A percentile compares a stretch with the other conserved stretches of the same genome.
Conservation (phyloP, 2,888 invertebrate species). For the Eumacrocentrus americanus region DNA sequence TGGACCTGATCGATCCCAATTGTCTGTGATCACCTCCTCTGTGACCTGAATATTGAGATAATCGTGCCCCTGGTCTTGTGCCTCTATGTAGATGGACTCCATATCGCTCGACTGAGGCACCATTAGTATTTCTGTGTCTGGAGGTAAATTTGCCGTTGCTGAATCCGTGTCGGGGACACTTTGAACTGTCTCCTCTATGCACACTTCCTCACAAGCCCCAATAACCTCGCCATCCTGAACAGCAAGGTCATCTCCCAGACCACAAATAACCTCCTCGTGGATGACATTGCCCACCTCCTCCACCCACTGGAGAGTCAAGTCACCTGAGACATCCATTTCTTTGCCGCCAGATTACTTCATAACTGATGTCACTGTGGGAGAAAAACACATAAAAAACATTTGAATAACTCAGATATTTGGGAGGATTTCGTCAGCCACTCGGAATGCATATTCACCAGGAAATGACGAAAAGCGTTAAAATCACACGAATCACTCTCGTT, state of each 20-base stretch:
- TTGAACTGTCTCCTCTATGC: slow-evolving; percentile 58
- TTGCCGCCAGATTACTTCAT: slow-evolving; percentile 45
- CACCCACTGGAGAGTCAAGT: slow-evolving; percentile 58
- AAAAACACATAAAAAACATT: slow-evolving; percentile 17
- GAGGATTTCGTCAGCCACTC: background rate
- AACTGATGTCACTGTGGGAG: slow-evolving; percentile 48
- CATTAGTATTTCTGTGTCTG: slow-evolving; percentile 55
- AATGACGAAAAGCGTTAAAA: too few relatives aligned
- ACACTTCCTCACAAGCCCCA: slow-evolving; percentile 62
- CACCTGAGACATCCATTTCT: slow-evolving; percentile 54
- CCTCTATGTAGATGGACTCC: slow-evolving; percentile 63
- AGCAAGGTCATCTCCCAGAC: slow-evolving; percentile 62
- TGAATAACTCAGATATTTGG: background rate
- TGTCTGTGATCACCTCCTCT: slow-evolving; percentile 82
- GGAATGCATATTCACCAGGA: background rate
- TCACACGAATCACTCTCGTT: too few relatives aligned
- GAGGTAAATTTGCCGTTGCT: slow-evolving; percentile 26
- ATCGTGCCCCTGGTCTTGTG: slow-evolving; percentile 61
- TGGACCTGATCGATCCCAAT: slow-evolving; percentile 77
- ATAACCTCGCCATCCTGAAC: slow-evolving; percentile 56
- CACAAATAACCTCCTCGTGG: slow-evolving; percentile 66
- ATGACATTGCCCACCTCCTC: slow-evolving; percentile 59
- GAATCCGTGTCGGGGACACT: slow-evolving; percentile 38
- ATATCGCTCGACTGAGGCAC: slow-evolving; percentile 58
- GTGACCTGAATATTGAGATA: slow-evolving; percentile 69